Conservation (phyloP, 1,140 invertebrate species). For the Adelges cooleyi region DNA sequence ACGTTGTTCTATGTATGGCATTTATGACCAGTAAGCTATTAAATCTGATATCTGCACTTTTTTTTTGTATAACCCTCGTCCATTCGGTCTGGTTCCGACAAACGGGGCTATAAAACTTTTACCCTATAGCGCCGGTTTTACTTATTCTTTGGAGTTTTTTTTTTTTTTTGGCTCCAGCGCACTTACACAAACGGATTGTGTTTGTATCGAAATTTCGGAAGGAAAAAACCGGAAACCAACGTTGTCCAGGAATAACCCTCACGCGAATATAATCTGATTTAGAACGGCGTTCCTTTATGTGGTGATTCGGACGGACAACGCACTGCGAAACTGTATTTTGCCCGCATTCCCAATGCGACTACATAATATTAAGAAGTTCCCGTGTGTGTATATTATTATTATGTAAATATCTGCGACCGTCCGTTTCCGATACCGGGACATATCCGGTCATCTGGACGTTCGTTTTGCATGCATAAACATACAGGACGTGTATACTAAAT, state of each 20-base stretch:
- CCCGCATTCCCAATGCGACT: background rate
- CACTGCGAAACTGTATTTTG: background rate
- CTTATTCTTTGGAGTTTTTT: too few species aligned
- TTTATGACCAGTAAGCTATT: constrained; percentile 3
- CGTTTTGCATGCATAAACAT: background rate
- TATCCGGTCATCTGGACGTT: constrained; percentile 14
- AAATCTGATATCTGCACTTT: constrained; percentile 16
- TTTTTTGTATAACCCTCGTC: background rate
- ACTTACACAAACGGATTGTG: background rate
- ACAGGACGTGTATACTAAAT: background rate
- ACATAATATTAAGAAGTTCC: background rate
- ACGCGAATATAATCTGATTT: constrained; percentile 7
- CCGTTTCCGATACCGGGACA: constrained; percentile 14
- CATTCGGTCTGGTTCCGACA: too few species aligned
- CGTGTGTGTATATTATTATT: background rate
- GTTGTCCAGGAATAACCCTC: background rate
- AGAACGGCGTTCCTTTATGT: background rate
- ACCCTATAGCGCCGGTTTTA: background rate
- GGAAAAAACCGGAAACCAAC: background rate
- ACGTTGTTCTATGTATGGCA: background rate
- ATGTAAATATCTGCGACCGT: constrained; percentile 11
- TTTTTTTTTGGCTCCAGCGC: background rate
- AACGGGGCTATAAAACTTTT: background rate
- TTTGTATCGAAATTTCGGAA: background rate
- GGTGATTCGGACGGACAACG: background rate